phyloP scores from a whole-genome alignment of 2,888 invertebrate genomes.

The Scaptomyza parva region DNA sequence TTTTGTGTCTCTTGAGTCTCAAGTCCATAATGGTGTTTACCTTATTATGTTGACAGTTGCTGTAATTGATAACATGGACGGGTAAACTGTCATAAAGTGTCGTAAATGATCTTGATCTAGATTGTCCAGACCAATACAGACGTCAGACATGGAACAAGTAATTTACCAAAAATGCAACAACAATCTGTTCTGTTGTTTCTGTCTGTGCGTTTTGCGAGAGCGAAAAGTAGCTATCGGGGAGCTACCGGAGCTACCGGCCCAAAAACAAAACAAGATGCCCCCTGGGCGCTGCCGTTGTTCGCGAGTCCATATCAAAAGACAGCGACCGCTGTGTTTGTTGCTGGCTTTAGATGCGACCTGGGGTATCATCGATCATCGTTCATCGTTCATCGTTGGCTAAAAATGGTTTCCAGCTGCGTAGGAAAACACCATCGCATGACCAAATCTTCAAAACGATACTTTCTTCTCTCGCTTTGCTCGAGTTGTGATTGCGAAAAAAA shows the following conservation, averaged over 20 bases:
- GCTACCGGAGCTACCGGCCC: slow-evolving; percentile 55
- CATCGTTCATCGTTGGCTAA: slow-evolving; percentile 66
- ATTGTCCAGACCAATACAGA: slow-evolving; percentile 79
- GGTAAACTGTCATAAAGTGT: slow-evolving; percentile 74
- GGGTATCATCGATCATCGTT: slow-evolving; percentile 79
- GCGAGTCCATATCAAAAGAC: slow-evolving; percentile 76
- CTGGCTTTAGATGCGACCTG: slow-evolving; percentile 58
- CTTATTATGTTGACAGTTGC: slow-evolving; percentile 59
- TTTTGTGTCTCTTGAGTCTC: slow-evolving; percentile 16
- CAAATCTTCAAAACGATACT: slow-evolving; percentile 72
- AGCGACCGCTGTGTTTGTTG: slow-evolving; percentile 32
- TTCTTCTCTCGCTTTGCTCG: slow-evolving; percentile 75
- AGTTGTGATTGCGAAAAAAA: slow-evolving; percentile 72
- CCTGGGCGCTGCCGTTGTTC: slow-evolving; percentile 72
- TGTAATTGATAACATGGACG: slow-evolving; percentile 69
- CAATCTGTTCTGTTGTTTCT: slow-evolving; percentile 18
- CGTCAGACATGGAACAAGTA: slow-evolving; percentile 73
- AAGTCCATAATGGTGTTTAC: slow-evolving; percentile 28
- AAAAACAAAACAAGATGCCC: slow-evolving; percentile 68
- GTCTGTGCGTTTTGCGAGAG: no score
- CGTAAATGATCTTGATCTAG: slow-evolving; percentile 75
- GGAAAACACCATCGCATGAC: slow-evolving; percentile 81
- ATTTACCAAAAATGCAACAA: slow-evolving; percentile 74
- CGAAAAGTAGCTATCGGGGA: slow-evolving; percentile 7
- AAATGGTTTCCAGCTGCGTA: slow-evolving; percentile 81